Base-by-base conservation (phyloP, 2,797 vertebrate genomes). In the Rhabdophis nuchalis region DNA sequence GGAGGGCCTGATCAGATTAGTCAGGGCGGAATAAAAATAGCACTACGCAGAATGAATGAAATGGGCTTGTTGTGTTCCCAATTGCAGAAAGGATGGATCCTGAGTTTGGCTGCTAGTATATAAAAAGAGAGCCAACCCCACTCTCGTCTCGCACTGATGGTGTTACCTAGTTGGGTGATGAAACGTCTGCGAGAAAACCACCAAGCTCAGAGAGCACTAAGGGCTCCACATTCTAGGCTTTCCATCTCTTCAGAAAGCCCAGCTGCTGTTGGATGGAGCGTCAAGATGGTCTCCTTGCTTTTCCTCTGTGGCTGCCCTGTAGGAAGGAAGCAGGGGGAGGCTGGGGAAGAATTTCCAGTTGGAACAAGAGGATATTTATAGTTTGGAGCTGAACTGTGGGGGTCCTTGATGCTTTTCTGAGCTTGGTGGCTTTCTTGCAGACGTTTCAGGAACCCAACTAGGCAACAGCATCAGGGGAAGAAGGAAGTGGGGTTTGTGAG, bases 1-100 rank as follows among this genome's bases (percentile, higher is more conserved):
- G 90, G n/a, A n/a, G n/a, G 87, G 90, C 95, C 96, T 94, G 93
- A 96, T 96, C 25, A 77, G 95, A 96, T 97, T 96, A 97, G 92
- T 94, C 0, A 8, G 56, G 94, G 95, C 95, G 94, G 94, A 94
- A 95, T 94, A 94, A 94, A 93, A 96, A 3, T 94, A 92, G 95
- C 94, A 94, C 91, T 93, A 94, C 94, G 94, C 60, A 85, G 94
- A 96, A 90, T 87, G 94, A 94, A 91, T 91, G 0, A 92, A 95
- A 94, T 95, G 95, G 94, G 95, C 93, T 94, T 86, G 46, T 90
- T 92, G 87, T 92, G 88, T 94, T 94, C 91, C 93, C 92, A 89
- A 0, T 87, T 92, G 92, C 92, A 95, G 95, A 95, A 93, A 90
- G 88, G 94, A 93, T 93, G 18, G 23, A 23, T 90, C 92, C 54